These are phyloP conservation scores for Xyrauchen texanus DNA, from an alignment of 2,113 vertebrate genomes.

Conservation along the genomic window DNA sequence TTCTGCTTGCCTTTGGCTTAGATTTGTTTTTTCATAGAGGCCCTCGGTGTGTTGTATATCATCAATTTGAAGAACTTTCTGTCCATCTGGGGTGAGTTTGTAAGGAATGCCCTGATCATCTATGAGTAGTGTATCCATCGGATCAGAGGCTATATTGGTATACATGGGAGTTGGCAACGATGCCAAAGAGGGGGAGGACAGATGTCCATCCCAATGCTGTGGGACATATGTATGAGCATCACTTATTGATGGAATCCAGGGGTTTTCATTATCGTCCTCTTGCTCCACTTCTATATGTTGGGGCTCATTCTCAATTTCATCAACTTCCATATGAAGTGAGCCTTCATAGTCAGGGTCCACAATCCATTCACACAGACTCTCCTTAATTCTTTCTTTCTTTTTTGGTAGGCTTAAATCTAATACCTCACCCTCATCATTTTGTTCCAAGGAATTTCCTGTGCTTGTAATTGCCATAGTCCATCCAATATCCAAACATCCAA, in stretches of 20 bases:
- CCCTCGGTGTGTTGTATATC: constrained; percentile 42
- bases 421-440: constrained; percentile 64
- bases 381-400: constrained; percentile 54
- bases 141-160: constrained; percentile 56
- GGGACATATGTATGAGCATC: constrained; percentile 17
- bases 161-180: constrained; percentile 52
- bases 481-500: constrained; percentile 2
- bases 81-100: constrained; percentile 70
- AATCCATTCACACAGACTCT: constrained; percentile 54
- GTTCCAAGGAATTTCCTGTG: constrained; percentile 10
- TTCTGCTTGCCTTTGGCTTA: constrained; percentile 38
- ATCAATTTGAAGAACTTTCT: constrained; percentile 72
- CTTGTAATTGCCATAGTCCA: constrained; percentile 18
- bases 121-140: constrained; percentile 72
- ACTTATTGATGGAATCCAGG: constrained; percentile 3
- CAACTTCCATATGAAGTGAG: constrained; percentile 77
- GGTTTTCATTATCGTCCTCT: constrained; percentile 44
- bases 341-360: constrained; percentile 62
- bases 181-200: constrained; percentile 55
- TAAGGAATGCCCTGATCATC: constrained; percentile 79
- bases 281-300: constrained; percentile 71
- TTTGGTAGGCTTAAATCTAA: constrained; percentile 77
- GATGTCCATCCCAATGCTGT: constrained; percentile 40
- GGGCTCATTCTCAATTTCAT: constrained; percentile 74
- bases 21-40: constrained; percentile 28